Conservation (phyloP, 2,113 vertebrate genomes). For the Malaclemys terrapin region DNA sequence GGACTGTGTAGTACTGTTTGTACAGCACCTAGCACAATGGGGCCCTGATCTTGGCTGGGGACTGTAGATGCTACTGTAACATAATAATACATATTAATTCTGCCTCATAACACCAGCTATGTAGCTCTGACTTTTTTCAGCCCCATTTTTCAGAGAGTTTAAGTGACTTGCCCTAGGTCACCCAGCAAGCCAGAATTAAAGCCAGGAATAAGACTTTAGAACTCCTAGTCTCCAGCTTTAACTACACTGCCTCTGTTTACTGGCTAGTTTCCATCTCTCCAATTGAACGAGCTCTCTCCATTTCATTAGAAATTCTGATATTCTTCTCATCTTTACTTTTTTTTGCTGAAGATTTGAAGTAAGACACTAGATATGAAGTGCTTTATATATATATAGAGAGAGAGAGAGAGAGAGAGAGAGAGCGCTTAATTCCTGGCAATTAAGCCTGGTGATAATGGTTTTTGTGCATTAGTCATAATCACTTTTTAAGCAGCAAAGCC, state of each 20-base stretch:
- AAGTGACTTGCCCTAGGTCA: not conserved
- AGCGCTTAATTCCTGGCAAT: constrained; percentile 72
- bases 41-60: not conserved
- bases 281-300: not conserved
- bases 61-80: not conserved
- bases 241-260: not conserved
- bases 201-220: not conserved
- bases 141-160: not conserved
- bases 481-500: constrained; percentile 81
- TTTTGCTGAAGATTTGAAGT: constrained; percentile 24
- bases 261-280: not conserved
- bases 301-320: not conserved
- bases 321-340: not conserved
- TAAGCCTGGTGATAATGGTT: constrained; percentile 77
- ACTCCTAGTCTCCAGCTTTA: not conserved
- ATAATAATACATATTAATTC: not conserved
- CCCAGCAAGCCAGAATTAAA: not conserved
- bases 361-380: not conserved
- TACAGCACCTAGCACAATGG: not conserved
- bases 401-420: not conserved
- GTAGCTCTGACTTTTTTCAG: not conserved
- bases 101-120: too few relatives aligned
- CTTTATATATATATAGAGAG: not conserved
- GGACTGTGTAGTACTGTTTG: not conserved
- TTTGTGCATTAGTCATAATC: constrained; percentile 80